Evolutionary conservation across 2,113 vertebrate genomes (phyloP), one percentile per base, ranked within the genome.

Genomic region (Syngnathus typhle): DNA sequence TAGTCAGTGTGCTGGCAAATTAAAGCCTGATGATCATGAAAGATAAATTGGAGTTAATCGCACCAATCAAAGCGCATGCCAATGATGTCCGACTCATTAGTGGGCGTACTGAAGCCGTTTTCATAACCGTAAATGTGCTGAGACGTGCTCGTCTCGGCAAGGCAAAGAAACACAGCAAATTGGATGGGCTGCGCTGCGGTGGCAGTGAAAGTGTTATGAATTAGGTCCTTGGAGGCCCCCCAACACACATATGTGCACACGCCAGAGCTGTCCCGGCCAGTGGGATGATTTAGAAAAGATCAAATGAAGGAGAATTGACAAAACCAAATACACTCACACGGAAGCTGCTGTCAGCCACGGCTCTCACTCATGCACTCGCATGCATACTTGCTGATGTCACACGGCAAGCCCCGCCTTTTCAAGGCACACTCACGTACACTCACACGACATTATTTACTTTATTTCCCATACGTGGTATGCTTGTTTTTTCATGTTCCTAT

Each of bases 1-100:
- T 74, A 58, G 69, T 70, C 60, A 65, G 60, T 43, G 6, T 4
- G 54, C 36, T 64, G 37, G 37, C 38, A 78, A 71, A 83, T 84
- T 69, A 80, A 68, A 23, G 21, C 11, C 1, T 1, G 18, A 71
- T 76, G 64, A 72, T 73, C 59, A 16, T 75, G 16, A 0, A 43
- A 79, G 77, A 80, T 78, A 64, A 84, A 76, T 62, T 62, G 69
- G n/a, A 51, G 44, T 75, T 65, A 43, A 70, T 82, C 68, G 51
- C 43, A 18, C 73, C 73, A 58, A 70, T 80, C 73, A 75, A 63
- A 65, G 64, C 54, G 19, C n/a, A 2, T 68, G 65, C 51, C 37
- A 66, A 62, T 74, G 83, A 66, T 36, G 69, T 65, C 52, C 16
- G 7, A 60, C 61, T 65, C 70, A 83, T 78, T 67, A 60, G 67